A percentile compares a stretch with the other conserved stretches of the same genome.
Evolutionary conservation across 2,797 vertebrate species (phyloP).

Genomic region (Tokudaia tokunoshimensis): DNA sequence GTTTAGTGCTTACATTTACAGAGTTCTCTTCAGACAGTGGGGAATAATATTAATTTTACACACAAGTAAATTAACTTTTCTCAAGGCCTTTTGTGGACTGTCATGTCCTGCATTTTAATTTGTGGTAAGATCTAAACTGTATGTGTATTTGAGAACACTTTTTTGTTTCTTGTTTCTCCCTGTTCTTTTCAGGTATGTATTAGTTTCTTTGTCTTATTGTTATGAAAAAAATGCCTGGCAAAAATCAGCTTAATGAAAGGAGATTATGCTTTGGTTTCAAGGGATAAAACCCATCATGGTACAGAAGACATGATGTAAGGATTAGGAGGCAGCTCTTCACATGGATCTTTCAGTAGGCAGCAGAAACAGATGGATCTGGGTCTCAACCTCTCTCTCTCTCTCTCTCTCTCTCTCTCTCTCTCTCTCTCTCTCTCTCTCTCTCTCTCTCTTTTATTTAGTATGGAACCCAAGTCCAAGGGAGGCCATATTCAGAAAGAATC

Average conservation of each 20-base stretch:
- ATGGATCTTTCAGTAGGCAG: not conserved
- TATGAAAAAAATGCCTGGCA: not conserved
- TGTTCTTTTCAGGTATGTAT: not conserved
- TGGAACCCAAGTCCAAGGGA: not conserved
- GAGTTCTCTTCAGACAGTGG: not conserved
- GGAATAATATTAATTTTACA: not conserved
- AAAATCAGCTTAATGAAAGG: not conserved
- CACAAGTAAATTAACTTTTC: not conserved
- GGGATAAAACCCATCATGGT: not conserved
- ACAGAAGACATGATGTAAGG: not conserved
- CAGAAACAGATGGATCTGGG: not conserved
- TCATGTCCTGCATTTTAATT: not conserved
- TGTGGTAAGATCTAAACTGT: not conserved
- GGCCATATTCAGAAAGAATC: not conserved
- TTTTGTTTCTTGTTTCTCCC: not conserved
- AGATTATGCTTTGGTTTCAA: not conserved
- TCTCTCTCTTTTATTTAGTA: no score
- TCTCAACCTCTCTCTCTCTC: not conserved
- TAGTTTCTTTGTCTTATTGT: not conserved
- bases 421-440: not conserved
- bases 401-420: not conserved
- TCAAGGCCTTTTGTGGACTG: not conserved
- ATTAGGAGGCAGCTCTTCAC: not conserved
- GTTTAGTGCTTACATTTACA: not conserved
- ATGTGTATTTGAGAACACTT: not conserved